Base-by-base conservation (phyloP, 1,140 invertebrate genomes). In the Zaprionus davidi region DNA sequence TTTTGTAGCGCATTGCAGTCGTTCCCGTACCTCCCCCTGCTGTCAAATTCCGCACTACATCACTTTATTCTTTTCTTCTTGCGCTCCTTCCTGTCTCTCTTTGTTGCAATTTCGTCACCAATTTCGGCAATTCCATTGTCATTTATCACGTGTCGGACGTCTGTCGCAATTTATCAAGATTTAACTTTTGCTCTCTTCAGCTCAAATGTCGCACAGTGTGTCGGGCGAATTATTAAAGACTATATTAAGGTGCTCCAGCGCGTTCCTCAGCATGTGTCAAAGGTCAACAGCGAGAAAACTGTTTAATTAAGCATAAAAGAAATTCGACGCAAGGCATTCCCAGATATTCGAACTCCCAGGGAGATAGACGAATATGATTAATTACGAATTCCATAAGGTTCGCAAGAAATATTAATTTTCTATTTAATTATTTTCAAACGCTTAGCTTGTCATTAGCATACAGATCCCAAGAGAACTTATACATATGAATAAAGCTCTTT, bases 121-220 rank as follows among this genome's bases (percentile, higher is more conserved):
- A 90, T 91, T 84, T 85, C 20, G 81, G 65, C 81, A 85, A 88
- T 91, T 88, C 63, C 66, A 64, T 71, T 79, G 84, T 86, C 84
- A 91, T 91, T 91, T 91, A 80, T 91, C 84, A 91, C 71, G 71
- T 76, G 75, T 60, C 75, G 58, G 73, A 58, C 75, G 71, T 57
- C 73, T 72, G 71, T 66, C 73, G 69, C 76, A 79, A 87, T 91
- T 91, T 91, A 83, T 91, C 82, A 91, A 87, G 87, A 75, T 71
- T 79, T 79, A 81, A 79, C 83, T 91, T 81, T 46, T 79, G 75
- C 75, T 69, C 81, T 53, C 81, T 49, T 53, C 31, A 71, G 76
- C 67, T 72, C 71, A 88, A 78, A 84, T 85, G 82, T 64, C 79
- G 71, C 41, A 3, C 41, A 11, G n/a, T 11, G n/a, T 46, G 44